These are phyloP conservation scores for Micoletzkya japonica DNA, from an alignment of 2,888 invertebrate species.

Conservation along the genomic window DNA sequence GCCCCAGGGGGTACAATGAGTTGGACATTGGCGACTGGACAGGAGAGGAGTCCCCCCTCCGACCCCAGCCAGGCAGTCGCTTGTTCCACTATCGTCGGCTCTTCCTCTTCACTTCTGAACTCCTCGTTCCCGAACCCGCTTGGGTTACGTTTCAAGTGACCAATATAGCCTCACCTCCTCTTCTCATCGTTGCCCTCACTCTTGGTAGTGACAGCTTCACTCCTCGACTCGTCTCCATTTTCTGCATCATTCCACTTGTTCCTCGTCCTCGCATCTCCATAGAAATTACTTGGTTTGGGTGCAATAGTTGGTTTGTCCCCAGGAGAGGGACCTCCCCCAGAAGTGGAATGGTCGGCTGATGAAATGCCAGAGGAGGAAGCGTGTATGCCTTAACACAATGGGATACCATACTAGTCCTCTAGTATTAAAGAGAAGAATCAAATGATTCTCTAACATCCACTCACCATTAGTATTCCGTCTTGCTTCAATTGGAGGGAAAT, in stretches of 20 bases:
- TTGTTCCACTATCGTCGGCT: slow-evolving; percentile 47
- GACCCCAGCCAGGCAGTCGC: slow-evolving; percentile 35
- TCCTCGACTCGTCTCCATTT: too few species aligned
- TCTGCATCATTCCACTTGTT: neutral
- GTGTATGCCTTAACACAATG: too few species aligned
- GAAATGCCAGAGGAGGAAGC: neutral
- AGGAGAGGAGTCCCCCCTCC: slow-evolving; percentile 79
- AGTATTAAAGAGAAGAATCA: too few species aligned
- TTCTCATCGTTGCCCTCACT: too few species aligned
- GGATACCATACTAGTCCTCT: too few species aligned
- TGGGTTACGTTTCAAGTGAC: too few species aligned
- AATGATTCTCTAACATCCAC: too few species aligned
- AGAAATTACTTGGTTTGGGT: slow-evolving; percentile 14
- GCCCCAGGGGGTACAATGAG: slow-evolving; percentile 86
- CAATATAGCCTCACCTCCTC: too few species aligned
- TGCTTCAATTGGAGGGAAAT: neutral
- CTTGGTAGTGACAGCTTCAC: too few species aligned
- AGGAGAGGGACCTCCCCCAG: too few species aligned
- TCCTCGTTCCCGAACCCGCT: too few species aligned
- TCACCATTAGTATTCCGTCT: too few species aligned
- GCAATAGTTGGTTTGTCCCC: slow-evolving; percentile 24
- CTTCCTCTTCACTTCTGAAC: slow-evolving; percentile 28
- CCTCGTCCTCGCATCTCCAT: slow-evolving; percentile 5
- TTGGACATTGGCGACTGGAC: slow-evolving; percentile 86
- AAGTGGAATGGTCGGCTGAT: neutral